Evolutionary conservation across 1,140 invertebrate genomes (phyloP), one percentile per base, ranked within the genome.

Genomic region (Zaprionus africanus): DNA sequence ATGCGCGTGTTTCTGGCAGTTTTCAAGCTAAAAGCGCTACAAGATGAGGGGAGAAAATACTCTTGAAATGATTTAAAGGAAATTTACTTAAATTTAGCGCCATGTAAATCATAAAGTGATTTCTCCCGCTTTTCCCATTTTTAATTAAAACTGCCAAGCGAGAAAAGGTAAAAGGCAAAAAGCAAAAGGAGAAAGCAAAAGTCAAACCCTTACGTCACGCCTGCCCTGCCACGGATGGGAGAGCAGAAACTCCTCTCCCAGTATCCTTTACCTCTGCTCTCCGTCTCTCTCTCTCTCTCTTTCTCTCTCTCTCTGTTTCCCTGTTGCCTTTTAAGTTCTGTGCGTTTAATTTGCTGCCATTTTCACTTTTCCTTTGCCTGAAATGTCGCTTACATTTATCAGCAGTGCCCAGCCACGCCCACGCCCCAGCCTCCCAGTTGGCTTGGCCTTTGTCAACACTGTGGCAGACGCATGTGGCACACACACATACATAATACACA

Each of bases 341-440:
- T 79, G 69, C 79, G 65, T 82, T 87, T 86, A 82, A 86, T 86
- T 86, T 86, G 66, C 83, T 87, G 84, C 67, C 80, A 83, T 87
- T 86, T 87, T 86, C 83, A 86, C 83, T 87, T 86, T 86, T 86
- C 46, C 79, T 76, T 69, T 66, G 65, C 46, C 65, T 49, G 43
- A 46, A 46, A 46, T 19, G 24, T 17, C 73, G 66, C 72, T 86
- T 76, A 79, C 79, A 83, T 86, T 82, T 80, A 80, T 83, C 69
- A 87, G 72, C 59, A 54, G 31, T 41, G 66, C 24, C 67, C 72
- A 69, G 66, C n/a, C 51, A 64, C 67, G 67, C 24, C 59, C 34
- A 17, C 15, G 17, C 38, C 41, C 36, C 59, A 34, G 57, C 61
- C 19, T 24, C 36, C 24, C n/a, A 15, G 24, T 36, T 34, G 12